phyloP scores from a whole-genome alignment of 2,797 vertebrate genomes.

The Crocidura indochinensis region DNA sequence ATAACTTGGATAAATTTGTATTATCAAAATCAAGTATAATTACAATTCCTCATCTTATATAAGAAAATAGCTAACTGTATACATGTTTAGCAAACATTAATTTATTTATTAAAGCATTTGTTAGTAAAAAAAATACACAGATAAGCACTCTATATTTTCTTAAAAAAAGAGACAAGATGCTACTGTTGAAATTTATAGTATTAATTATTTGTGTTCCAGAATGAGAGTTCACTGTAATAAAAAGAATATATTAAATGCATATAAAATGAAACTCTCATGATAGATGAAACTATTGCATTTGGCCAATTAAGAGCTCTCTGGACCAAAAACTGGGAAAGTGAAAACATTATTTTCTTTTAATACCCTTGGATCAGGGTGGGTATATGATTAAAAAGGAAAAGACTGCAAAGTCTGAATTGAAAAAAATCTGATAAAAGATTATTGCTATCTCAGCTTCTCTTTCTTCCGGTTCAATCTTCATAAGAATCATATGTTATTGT shows the following conservation, averaged over 20 bases:
- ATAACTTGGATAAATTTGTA: slow-evolving; percentile 1
- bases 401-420: not conserved
- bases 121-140: slow-evolving; percentile 33
- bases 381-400: not conserved
- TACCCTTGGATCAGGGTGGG: not conserved
- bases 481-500: not conserved
- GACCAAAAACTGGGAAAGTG: slow-evolving; percentile 50
- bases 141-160: not conserved
- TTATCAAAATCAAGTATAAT: slow-evolving; percentile 30
- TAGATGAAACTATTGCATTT: slow-evolving; percentile 9
- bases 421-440: not conserved
- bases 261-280: slow-evolving; percentile 62
- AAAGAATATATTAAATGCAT: slow-evolving; percentile 27
- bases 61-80: slow-evolving; percentile 51
- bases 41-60: slow-evolving; percentile 45
- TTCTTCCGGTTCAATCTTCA: not conserved
- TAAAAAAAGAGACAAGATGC: not conserved
- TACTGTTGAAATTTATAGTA: slow-evolving; percentile 66
- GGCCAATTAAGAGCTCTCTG: slow-evolving; percentile 49
- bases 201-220: slow-evolving; percentile 71
- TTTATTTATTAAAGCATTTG: slow-evolving; percentile 39
- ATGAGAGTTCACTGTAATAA: slow-evolving; percentile 7
- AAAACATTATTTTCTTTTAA: slow-evolving; percentile 56
- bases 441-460: not conserved
- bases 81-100: not conserved